phyloP scores from a whole-genome alignment of 2,113 vertebrate species.

The Hippolais icterina region DNA sequence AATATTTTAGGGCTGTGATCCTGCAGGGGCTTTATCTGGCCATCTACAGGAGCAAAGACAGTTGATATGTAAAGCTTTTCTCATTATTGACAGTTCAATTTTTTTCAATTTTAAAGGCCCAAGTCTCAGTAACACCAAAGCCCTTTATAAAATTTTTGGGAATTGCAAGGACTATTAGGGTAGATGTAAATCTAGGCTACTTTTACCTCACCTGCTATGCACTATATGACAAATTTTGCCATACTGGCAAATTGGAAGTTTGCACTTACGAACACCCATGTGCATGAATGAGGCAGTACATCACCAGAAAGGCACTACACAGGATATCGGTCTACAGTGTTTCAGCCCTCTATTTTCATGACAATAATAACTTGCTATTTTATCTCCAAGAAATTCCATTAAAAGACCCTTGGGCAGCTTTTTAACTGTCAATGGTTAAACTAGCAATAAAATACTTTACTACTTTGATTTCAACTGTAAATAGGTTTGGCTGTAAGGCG shows the following conservation, averaged over 20 bases:
- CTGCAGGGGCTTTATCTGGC: not conserved
- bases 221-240: not conserved
- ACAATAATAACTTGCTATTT: not conserved
- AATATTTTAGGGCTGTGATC: not conserved
- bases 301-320: not conserved
- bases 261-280: not conserved
- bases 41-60: not conserved
- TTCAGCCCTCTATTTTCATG: not conserved
- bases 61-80: not conserved
- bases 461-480: not conserved
- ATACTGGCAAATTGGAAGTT: not conserved
- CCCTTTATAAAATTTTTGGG: not conserved
- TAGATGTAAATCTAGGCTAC: not conserved
- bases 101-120: not conserved
- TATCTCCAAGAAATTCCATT: not conserved
- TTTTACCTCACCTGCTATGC: not conserved
- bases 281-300: not conserved
- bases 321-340: not conserved
- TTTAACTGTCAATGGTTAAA: not conserved
- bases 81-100: not conserved
- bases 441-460: not conserved
- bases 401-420: not conserved
- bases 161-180: not conserved
- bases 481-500: not conserved
- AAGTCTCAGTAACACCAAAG: not conserved